Percentiles rank a stretch among this genome's conserved stretches.
Evolutionary conservation across 2,797 vertebrate genomes (phyloP).

Genomic region (Halcyon smyrnensis): DNA sequence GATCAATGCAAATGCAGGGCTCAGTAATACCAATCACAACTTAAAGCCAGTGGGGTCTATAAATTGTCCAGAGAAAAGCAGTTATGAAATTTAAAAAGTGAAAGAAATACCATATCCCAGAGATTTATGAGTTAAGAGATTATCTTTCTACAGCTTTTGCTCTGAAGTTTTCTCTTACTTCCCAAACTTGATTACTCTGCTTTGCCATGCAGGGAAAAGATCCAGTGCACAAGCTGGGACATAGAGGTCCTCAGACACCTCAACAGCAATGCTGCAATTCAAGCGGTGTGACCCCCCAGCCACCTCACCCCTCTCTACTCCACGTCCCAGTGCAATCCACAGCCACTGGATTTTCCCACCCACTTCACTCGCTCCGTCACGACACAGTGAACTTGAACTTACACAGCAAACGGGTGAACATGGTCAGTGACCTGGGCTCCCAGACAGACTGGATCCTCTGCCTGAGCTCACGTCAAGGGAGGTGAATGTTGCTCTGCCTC

Average conservation of each 20-base stretch:
- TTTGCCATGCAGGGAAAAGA: neutral
- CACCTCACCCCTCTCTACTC: neutral
- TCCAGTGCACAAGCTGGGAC: neutral
- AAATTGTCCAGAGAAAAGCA: neutral
- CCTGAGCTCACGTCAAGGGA: neutral
- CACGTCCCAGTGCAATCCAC: neutral
- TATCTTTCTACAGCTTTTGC: neutral
- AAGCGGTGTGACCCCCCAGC: neutral
- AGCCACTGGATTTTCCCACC: neutral
- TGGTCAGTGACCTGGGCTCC: neutral
- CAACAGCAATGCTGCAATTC: neutral
- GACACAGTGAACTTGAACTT: accelerated
- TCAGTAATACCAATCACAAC: neutral
- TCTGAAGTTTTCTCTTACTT: neutral
- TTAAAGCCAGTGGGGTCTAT: neutral
- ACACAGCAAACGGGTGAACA: neutral
- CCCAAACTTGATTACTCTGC: neutral
- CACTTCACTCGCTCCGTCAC: accelerated
- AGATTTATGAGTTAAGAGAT: neutral
- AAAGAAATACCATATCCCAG: neutral
- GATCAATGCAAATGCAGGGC: neutral
- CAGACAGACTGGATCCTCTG: neutral
- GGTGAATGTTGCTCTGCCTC: neutral
- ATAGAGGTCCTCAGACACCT: neutral
- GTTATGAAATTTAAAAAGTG: neutral